A percentile compares a stretch with the other conserved stretches of the same genome.
phyloP scores from a whole-genome alignment of 1,140 invertebrate species.

The Rhopalosiphum maidis region DNA sequence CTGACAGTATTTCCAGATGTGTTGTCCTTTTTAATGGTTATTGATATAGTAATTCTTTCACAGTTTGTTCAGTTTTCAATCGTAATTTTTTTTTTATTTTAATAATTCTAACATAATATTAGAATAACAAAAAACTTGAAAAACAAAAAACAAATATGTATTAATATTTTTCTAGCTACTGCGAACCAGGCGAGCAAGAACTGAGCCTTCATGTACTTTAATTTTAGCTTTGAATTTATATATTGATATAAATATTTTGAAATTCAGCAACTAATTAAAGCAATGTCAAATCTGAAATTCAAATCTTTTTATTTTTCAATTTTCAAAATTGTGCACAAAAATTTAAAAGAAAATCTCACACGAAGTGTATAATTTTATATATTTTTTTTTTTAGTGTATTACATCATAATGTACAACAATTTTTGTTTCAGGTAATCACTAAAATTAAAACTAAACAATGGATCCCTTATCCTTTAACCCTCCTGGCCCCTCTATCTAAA shows the following conservation, averaged over 20 bases:
- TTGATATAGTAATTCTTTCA: background rate
- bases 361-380: constrained; percentile 33
- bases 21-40: background rate
- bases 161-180: constrained; percentile 57
- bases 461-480: constrained; percentile 34
- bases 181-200: constrained; percentile 57
- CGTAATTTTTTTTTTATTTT: constrained; percentile 40
- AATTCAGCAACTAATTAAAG: constrained; percentile 55
- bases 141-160: constrained; percentile 22
- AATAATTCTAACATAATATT: background rate
- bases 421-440: constrained; percentile 57
- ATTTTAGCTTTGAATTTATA: constrained; percentile 57
- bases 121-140: background rate
- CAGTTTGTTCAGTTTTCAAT: constrained; percentile 36
- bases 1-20: background rate
- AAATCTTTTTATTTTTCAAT: constrained; percentile 54
- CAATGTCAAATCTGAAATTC: constrained; percentile 51
- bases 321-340: constrained; percentile 56
- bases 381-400: constrained; percentile 56
- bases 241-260: constrained; percentile 53
- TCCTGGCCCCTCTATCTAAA: constrained; percentile 19
- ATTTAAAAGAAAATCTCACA: constrained; percentile 44
- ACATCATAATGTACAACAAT: constrained; percentile 57
- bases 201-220: constrained; percentile 56
- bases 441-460: constrained; percentile 49